A percentile compares a stretch with the other conserved stretches of the same genome.
These are phyloP conservation scores for Anastrepha obliqua DNA, from an alignment of 1,140 invertebrate genomes.

Conservation along the genomic window DNA sequence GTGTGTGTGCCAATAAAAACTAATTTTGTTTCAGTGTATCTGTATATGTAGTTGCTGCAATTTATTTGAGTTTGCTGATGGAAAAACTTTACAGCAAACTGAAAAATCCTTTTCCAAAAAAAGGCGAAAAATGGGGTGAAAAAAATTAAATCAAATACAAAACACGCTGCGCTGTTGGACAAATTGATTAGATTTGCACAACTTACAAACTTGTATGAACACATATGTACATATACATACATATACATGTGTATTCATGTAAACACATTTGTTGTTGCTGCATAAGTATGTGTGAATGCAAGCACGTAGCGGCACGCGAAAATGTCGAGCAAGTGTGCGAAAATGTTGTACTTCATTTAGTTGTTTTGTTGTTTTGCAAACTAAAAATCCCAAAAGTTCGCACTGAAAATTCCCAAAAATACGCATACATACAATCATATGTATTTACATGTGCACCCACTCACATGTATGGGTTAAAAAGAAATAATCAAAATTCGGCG, in stretches of 20 bases:
- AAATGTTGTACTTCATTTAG: not conserved
- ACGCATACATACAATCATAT: no score
- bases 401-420: no score
- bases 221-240: not conserved
- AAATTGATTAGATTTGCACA: conserved; percentile 41
- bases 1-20: not conserved
- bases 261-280: not conserved
- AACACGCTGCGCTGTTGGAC: not conserved
- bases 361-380: not conserved
- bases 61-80: conserved; percentile 50
- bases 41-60: not conserved
- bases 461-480: no score
- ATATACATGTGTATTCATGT: not conserved
- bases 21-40: not conserved
- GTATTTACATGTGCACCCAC: no score
- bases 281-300: not conserved
- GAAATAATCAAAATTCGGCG: not conserved
- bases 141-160: not conserved
- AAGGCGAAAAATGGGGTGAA: not conserved
- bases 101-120: not conserved
- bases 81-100: conserved; percentile 24
- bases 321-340: not conserved
- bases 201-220: not conserved
- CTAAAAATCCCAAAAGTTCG: not conserved
- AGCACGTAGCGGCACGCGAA: not conserved